Base-by-base conservation (phyloP, 2,888 invertebrate species). In the Eristalis intricaria region DNA sequence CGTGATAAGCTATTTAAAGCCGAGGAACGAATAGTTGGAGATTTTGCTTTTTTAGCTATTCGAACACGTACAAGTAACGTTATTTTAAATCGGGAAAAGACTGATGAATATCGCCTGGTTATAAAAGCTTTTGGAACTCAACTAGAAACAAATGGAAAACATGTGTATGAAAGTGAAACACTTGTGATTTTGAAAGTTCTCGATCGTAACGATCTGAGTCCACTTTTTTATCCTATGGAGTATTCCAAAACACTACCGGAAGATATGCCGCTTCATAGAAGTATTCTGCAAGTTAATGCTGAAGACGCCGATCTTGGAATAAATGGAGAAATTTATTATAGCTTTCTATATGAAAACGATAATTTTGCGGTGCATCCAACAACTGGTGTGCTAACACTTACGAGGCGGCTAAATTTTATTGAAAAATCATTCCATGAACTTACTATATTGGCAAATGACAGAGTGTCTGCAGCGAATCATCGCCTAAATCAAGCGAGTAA, bases 261-360 rank as follows among this genome's bases (percentile, higher is more conserved):
- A 93, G 98, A 99, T 92, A 96, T 96, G 82, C 96, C 97, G 13
- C 94, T 98, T 80, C 97, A 98, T 93, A 95, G 95, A 77, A 97
- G 96, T 92, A 95, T 98, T 81, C 93, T 96, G 50, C 95, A 95
- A 91, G 97, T 97, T 70, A 94, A 95, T 43, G 99, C 99, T 0
- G 98, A 98, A 91, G 99, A 99, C 93, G 99, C 99, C 4, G 99
- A 99, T 93, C 94, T 97, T 43, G 99, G 99, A 2, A 94, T 98
- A 90, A 99, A 99, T 93, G 98, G 99, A 0, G 98, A 99, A 94
- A 97, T 99, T 90, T 99, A 99, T 94, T 99, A 99, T 94, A 98
- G 98, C 92, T 96, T 99, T 90, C 94, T 95, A 69, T 96, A 97
- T 90, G 95, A 95, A 81, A 97, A 96, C 63, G 96, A 97, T 91